Evolutionary conservation across 1,140 invertebrate genomes (phyloP), one percentile per base, ranked within the genome.

Genomic region (Arctopsyche grandis): DNA sequence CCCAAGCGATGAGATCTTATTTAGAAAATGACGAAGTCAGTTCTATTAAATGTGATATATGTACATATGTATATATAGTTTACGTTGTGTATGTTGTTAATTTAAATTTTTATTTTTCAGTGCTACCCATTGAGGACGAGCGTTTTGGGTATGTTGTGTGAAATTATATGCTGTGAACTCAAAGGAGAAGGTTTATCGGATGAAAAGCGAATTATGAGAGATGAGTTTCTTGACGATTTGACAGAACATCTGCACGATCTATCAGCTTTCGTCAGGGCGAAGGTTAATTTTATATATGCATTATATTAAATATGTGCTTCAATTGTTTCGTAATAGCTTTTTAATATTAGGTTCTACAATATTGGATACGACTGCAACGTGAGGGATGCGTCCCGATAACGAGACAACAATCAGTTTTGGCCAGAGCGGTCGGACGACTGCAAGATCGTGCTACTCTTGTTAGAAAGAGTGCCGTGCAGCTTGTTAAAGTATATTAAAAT

Each of bases 191-290:
- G 92, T 29, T 86, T 96, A 9, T 88, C 90, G 38, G 89, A 92
- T n/a, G 92, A 93, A 79, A 87, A 91, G 60, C 91, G 91, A 82
- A 86, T 90, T 26, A 88, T 90, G 58, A 89, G 94, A 0, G 92
- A 95, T 83, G 90, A 93, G 82, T 93, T 94, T 78, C 87, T 96
- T 0, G 91, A 94, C 77, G 88, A 90, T 81, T 85, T 97, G 3
- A 89, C 94, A 84, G 92, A 95, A n/a, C 96, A 97, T 84, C 91
- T 97, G 60, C 91, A 93, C 81, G 96, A 98, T 85, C 83, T 91
- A 0, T 93, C 96, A 83, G 93, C 95, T 3, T 96, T 94, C 84
- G 95, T 97, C 0, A 89, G 96, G 74, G 93, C 94, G 58, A 94
- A 93, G 87, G 91, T 90, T 82, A 78, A 60, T 80, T 14, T 12